Base-by-base conservation (phyloP, 2,797 vertebrate species). In the Xerus rutilus region DNA sequence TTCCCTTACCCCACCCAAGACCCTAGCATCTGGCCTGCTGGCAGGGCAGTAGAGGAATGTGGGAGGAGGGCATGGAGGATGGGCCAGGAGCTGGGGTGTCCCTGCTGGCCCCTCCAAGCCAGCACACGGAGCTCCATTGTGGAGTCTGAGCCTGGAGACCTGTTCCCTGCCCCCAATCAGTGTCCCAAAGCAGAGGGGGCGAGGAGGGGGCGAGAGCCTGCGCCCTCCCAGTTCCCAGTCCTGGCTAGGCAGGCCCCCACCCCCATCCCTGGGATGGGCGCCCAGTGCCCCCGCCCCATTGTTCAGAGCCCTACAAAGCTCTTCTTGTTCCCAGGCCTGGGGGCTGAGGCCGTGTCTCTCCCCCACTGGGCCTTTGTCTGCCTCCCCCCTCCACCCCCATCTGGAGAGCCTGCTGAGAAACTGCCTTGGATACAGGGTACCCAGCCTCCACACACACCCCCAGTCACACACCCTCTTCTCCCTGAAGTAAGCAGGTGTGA, bases 41-140 rank as follows among this genome's bases (percentile, higher is more conserved):
- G 96, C 88, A 90, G 86, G 77, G 13, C 78, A 88, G 59, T 49
- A 35, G 69, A 70, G 78, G 91, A 94, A 64, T 39, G 88, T 52
- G 88, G 92, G 82, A 86, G 70, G 86, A 77, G 83, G 74, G 79
- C 35, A 49, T 52, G 70, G 78, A 52, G 73, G 47, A 73, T 49
- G 67, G 67, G 79, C 95, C 54, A 64, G 93, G 47, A 74, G 73
- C 76, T 5, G 73, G 64, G 65, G 59, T 3, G 2, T 84, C 65
- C 72, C 91, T n/a, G 5, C 82, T 52, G 9, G 57, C 5, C 12
- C 13, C 32, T 30, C 25, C 20, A 25, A 6, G 70, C 94, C 86
- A 72, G 73, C 86, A 97, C 90, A 97, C 93, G 96, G 89, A 92
- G 92, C 81, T 77, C 93, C 92, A 95, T 97, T 98, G 97, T 98